Evolutionary conservation across 2,113 vertebrate species (phyloP), one percentile per base, ranked within the genome.

Genomic region (Pica pica): DNA sequence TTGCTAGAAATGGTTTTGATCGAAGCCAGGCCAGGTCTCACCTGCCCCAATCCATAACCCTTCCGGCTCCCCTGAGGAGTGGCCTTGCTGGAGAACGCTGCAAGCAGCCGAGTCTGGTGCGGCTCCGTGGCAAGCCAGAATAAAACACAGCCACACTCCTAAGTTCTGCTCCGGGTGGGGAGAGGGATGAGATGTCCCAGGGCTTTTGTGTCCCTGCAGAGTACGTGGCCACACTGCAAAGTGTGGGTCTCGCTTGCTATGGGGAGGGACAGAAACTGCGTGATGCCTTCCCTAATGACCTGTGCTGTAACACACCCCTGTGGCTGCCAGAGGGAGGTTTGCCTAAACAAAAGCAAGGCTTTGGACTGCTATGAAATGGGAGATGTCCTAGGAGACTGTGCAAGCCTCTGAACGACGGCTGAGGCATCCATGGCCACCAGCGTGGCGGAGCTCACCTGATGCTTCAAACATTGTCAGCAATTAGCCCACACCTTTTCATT

Each of bases 401-500:
- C 31, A 24, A 1, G 4, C 11, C 44, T 76, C 74, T 6, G 6
- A 71, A 80, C 0, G 10, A 50, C 0, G 1, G 17, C 22, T 67
- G 76, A 44, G 84, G 49, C 1, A 0, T 31, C 70, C 47, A 4
- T 13, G 68, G n/a, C 67, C 4, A 0, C 41, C 46, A 55, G 46
- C 0, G 0, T 2, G 0, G 6, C 0, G 0, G 49, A n/a, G n/a
- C 26, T 79, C 2, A 3, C 49, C 46, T 65, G 61, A 44, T 0
- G 0, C 31, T 84, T 91, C 59, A 74, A 93, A 63, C 27, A 11
- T 33, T 4, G 5, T 35, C 70, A 85, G n/a, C 57, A 63, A 35
- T 11, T n/a, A 93, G 39, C 50, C 74, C 1, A 0, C 22, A 56
- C 13, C 15, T 67, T 67, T 94, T 78, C 2, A 3, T 74, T 93